These are phyloP conservation scores for Limanda limanda DNA, from an alignment of 2,113 vertebrate species.

Conservation along the genomic window DNA sequence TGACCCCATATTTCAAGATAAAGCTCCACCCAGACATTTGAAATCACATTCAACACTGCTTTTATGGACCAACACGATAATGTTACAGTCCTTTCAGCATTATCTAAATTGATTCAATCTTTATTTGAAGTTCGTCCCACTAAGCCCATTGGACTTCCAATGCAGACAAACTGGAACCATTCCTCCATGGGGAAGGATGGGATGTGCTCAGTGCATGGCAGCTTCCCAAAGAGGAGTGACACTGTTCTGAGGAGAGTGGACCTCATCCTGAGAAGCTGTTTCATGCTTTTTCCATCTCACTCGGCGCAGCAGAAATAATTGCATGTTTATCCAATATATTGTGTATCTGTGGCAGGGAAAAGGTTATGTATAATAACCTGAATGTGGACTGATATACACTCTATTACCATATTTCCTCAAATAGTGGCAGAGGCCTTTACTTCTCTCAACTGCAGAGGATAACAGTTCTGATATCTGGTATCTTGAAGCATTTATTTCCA, in stretches of 20 bases:
- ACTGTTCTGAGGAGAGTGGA: background rate
- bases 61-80: background rate
- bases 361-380: background rate
- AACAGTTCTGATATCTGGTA: background rate
- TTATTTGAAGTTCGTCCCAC: background rate
- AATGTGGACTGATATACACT: background rate
- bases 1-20: background rate
- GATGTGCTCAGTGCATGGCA: conserved; percentile 20
- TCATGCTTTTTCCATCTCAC: background rate
- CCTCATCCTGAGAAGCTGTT: conserved; percentile 1
- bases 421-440: background rate
- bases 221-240: conserved; percentile 13
- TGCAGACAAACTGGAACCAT: background rate
- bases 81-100: background rate
- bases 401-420: background rate
- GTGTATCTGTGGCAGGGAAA: background rate
- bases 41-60: background rate
- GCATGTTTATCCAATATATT: background rate
- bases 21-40: background rate
- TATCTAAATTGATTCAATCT: conserved; percentile 26
- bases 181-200: background rate
- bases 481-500: too few relatives aligned
- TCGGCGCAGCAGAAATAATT: conserved; percentile 15
- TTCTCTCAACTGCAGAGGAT: background rate
- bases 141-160: conserved; percentile 9